A percentile compares a stretch with the other conserved stretches of the same genome.
These are phyloP conservation scores for Ruditapes philippinarum DNA, from an alignment of 1,140 invertebrate species.

Conservation along the genomic window DNA sequence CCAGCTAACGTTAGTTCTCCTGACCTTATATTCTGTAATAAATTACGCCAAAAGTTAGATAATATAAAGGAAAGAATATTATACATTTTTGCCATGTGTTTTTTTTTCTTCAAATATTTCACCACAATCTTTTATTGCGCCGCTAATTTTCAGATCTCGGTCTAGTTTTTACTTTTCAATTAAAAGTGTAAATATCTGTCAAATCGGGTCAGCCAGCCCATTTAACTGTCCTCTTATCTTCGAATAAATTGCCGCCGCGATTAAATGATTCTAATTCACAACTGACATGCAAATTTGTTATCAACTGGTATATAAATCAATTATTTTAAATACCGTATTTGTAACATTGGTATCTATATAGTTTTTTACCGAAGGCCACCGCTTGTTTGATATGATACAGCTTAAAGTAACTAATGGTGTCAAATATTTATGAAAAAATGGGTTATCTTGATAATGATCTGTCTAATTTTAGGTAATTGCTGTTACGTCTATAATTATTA, in stretches of 20 bases:
- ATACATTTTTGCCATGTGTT: no score
- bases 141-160: not conserved
- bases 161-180: constrained; percentile 21
- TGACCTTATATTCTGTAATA: no score
- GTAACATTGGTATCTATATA: constrained; percentile 3
- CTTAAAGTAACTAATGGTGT: not conserved
- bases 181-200: constrained; percentile 19
- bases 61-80: no score
- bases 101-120: no score
- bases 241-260: not conserved
- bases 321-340: not conserved
- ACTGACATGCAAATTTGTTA: constrained; percentile 4
- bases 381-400: not conserved
- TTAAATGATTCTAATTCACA: not conserved
- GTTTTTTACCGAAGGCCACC: not conserved
- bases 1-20: no score
- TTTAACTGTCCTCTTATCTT: not conserved
- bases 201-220: not conserved
- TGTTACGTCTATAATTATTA: not conserved
- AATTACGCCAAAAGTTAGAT: no score
- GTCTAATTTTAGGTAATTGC: not conserved
- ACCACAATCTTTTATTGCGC: no score
- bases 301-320: constrained; percentile 21
- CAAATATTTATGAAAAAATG: not conserved
- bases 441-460: not conserved